Percentiles rank a stretch among this genome's conserved stretches.
These are phyloP conservation scores for Gavia stellata DNA, from an alignment of 2,113 vertebrate genomes.

Conservation along the genomic window DNA sequence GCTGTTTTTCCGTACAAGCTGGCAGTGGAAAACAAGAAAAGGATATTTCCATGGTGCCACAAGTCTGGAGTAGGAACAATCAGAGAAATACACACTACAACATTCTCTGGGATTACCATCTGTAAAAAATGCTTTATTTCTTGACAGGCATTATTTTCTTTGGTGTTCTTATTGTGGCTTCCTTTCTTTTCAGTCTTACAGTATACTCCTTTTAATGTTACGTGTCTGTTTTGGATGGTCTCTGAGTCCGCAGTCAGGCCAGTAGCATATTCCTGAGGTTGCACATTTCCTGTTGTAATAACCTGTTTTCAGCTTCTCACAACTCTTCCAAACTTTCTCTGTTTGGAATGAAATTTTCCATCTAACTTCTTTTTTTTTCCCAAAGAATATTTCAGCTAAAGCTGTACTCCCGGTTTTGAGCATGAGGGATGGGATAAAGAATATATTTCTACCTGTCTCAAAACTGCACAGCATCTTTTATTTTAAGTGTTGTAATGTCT, in stretches of 20 bases:
- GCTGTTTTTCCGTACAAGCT: constrained; percentile 61
- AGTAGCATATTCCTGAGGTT: background rate
- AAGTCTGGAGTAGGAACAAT: constrained; percentile 37
- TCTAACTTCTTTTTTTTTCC: background rate
- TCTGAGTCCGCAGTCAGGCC: background rate
- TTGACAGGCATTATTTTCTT: background rate
- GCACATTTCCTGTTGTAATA: background rate
- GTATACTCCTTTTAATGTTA: background rate
- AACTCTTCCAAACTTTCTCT: background rate
- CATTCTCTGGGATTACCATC: background rate
- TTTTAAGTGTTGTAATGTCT: background rate
- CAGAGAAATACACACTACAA: background rate
- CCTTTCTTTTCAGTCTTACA: background rate
- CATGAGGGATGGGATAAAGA: background rate
- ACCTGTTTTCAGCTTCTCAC: background rate
- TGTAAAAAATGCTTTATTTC: background rate
- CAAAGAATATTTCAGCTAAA: background rate
- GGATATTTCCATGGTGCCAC: constrained; percentile 42
- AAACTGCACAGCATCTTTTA: background rate
- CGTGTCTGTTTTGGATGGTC: background rate
- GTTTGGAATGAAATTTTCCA: background rate
- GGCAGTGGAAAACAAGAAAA: constrained; percentile 51
- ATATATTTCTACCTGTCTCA: background rate
- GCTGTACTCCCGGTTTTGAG: background rate
- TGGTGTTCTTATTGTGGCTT: background rate